phyloP scores from a whole-genome alignment of 2,888 invertebrate genomes.

The Parelbella ahira region DNA sequence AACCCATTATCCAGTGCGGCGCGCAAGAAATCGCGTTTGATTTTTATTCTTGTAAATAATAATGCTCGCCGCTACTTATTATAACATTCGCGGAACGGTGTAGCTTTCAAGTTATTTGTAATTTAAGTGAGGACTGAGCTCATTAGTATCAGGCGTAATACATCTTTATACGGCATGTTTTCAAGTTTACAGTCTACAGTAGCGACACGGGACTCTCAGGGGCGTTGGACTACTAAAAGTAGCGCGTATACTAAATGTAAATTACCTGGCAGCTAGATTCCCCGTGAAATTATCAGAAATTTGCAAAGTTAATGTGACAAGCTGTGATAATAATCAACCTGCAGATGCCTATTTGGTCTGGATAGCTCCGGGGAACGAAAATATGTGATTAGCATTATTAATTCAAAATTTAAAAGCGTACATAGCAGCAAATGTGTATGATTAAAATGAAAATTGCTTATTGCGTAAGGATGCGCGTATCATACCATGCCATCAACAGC shows the following conservation, averaged over 20 bases:
- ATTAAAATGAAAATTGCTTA: not conserved
- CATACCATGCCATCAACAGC: not conserved
- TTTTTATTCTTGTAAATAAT: slow-evolving; percentile 29
- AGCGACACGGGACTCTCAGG: slow-evolving; percentile 6
- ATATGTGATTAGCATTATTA: too few relatives aligned
- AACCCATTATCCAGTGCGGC: slow-evolving; percentile 37
- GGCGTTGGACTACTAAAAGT: slow-evolving; percentile 1
- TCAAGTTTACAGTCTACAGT: slow-evolving; percentile 6
- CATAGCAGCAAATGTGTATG: not conserved
- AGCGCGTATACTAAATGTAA: too few relatives aligned
- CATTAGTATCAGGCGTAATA: slow-evolving; percentile 17
- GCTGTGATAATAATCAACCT: slow-evolving; percentile 9
- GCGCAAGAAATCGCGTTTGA: slow-evolving; percentile 16
- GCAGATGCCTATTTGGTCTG: too few relatives aligned
- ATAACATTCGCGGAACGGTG: slow-evolving; percentile 4
- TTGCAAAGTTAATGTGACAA: slow-evolving; percentile 8
- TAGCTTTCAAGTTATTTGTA: slow-evolving; percentile 22
- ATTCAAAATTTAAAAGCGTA: too few relatives aligned
- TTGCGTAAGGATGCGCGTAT: not conserved
- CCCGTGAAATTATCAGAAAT: not conserved
- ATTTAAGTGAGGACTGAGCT: slow-evolving; percentile 18
- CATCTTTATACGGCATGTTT: slow-evolving; percentile 20
- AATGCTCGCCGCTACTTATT: slow-evolving; percentile 26
- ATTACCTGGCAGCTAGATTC: slow-evolving; percentile 1
- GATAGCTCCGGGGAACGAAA: too few relatives aligned